Base-by-base conservation (phyloP, 1,140 invertebrate genomes). In the Hormaphis cornu region DNA sequence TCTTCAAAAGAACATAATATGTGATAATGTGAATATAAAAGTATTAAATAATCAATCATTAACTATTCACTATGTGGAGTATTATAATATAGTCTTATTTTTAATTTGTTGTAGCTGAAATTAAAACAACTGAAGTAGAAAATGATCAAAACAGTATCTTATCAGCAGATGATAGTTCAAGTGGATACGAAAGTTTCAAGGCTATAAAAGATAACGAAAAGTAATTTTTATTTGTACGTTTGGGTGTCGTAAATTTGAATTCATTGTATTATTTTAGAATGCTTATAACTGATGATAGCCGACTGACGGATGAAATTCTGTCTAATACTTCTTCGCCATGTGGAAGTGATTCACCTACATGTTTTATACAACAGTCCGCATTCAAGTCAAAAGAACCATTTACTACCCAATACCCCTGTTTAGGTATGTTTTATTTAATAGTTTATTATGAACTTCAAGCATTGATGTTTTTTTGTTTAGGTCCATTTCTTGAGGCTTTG, bases 401-500 rank as follows among this genome's bases (percentile, higher is more conserved):
- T 48, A 48, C n/a, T n/a, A n/a, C 42, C 0, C 61, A 66, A 50
- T 66, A 66, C 1, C 44, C 61, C 9, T 50, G 14, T 66, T 66
- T 66, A 7, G 61, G 61, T 66, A 24, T 35, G 18, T 30, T 33
- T 24, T 22, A 66, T 35, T 44, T 35, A 20, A 20, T 5, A 14
- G 1, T 5, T 3, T 1, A 33, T n/a, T 30, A 24, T 56, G 22
- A 7, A n/a, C 3, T 18, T 42, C 26, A 24, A 0, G 7, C 2
- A 30, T 33, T 18, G 10, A 28, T 59, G 40, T 42, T 26, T 3
- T 26, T n/a, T 30, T 46, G 4, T 74, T 70, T 76, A 84, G 91
- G 92, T 75, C 90, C 92, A 70, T 93, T 97, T 79, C 78, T 97
- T 61, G 86, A 86, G 73, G 85, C 87, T 54, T 76, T 97, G 44